phyloP scores from a whole-genome alignment of 2,888 invertebrate species.

The Germaria angustata region DNA sequence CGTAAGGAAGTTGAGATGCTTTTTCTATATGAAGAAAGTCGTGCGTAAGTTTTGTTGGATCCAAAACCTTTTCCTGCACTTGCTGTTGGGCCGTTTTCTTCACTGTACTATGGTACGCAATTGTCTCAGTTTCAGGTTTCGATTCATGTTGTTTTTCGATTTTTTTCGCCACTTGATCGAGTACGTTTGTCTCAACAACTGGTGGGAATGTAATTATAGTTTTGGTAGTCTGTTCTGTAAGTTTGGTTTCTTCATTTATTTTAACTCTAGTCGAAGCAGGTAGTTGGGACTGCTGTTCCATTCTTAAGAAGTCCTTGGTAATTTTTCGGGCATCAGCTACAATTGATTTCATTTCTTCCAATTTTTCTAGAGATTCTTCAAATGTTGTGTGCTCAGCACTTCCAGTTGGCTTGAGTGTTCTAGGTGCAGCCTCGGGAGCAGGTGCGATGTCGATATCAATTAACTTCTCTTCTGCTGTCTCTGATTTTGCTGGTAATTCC shows the following conservation, averaged over 20 bases:
- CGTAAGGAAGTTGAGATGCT: slow-evolving; percentile 69
- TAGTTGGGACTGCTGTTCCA: slow-evolving; percentile 73
- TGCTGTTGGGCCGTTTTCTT: neutral
- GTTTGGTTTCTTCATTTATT: slow-evolving; percentile 56
- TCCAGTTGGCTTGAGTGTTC: slow-evolving; percentile 2
- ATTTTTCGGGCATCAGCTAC: slow-evolving; percentile 69
- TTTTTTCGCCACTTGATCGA: neutral
- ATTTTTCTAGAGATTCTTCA: slow-evolving; percentile 37
- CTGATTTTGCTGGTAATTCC: slow-evolving; percentile 63
- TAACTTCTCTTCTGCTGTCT: slow-evolving; percentile 30
- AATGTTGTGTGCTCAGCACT: neutral
- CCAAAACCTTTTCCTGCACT: slow-evolving; percentile 35
- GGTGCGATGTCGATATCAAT: neutral
- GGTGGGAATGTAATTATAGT: slow-evolving; percentile 55
- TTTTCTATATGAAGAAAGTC: slow-evolving; percentile 74
- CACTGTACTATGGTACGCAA: neutral
- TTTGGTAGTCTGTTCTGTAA: slow-evolving; percentile 66
- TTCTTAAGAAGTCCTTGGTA: slow-evolving; percentile 73
- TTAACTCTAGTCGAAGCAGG: slow-evolving; percentile 47
- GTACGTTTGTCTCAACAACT: slow-evolving; percentile 31
- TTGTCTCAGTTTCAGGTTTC: neutral
- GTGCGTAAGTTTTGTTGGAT: slow-evolving; percentile 70
- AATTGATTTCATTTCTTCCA: slow-evolving; percentile 60
- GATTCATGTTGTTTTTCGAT: neutral
- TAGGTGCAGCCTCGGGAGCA: slow-evolving; percentile 27